Conservation (phyloP, 2,797 vertebrate species). For the Mareca penelope region DNA sequence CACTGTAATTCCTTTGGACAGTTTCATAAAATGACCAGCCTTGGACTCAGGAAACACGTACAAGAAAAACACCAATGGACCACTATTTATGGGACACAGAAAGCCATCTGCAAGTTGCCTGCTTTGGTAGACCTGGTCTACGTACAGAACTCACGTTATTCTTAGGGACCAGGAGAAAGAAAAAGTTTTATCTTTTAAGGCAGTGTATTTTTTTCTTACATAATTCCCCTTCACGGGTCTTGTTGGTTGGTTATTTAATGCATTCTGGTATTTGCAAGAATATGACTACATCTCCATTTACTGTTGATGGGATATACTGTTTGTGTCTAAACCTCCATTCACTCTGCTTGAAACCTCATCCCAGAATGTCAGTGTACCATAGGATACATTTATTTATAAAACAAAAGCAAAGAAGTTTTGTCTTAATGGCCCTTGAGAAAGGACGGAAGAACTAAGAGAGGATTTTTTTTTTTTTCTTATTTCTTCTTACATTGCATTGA, state of each 20-base stretch:
- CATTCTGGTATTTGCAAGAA: neutral
- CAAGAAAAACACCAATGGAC: constrained; percentile 24
- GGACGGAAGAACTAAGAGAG: neutral
- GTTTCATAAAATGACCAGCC: constrained; percentile 39
- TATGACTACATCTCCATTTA: neutral
- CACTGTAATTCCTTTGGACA: constrained; percentile 34
- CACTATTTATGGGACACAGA: constrained; percentile 27
- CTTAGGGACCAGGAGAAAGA: constrained; percentile 45
- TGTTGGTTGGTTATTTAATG: constrained; percentile 18
- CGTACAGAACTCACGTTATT: neutral
- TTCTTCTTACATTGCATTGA: neutral
- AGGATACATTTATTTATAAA: constrained; percentile 32
- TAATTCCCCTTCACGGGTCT: constrained; percentile 1
- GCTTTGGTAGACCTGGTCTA: neutral
- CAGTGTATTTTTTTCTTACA: neutral
- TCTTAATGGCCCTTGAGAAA: constrained; percentile 38
- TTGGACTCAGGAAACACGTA: constrained; percentile 24
- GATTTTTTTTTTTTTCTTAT: neutral
- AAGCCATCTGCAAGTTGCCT: constrained; percentile 11
- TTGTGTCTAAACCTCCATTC: neutral
- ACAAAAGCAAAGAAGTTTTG: neutral
- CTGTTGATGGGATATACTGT: neutral
- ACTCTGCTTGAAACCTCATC: constrained; percentile 15
- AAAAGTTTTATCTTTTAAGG: constrained; percentile 12
- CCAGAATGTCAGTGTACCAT: neutral